Evolutionary conservation across 1,140 invertebrate genomes (phyloP).

Genomic region (Zeugodacus cucurbitae): DNA sequence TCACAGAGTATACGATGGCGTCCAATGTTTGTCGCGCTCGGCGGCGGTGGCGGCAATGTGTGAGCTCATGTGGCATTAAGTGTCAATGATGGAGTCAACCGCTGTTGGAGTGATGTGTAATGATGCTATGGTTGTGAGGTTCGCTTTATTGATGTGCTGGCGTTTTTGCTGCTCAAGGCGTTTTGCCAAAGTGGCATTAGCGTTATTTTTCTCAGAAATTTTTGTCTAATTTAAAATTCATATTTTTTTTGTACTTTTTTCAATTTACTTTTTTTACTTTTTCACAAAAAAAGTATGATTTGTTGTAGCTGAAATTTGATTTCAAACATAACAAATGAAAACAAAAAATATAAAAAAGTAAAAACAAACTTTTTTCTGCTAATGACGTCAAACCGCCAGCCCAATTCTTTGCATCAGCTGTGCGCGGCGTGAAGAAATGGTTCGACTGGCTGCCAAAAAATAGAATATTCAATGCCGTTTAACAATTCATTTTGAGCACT

Average conservation of each 20-base stretch:
- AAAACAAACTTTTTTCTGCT: neutral
- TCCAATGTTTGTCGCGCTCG: neutral
- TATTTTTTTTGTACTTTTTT: neutral
- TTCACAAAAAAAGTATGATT: too few species aligned
- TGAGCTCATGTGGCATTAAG: slow-evolving; percentile 24
- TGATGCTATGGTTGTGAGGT: slow-evolving; percentile 10
- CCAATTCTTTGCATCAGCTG: neutral
- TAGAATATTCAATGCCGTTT: neutral
- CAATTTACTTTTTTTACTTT: too few species aligned
- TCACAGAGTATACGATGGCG: neutral
- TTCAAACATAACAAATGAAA: neutral
- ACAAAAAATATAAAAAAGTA: neutral
- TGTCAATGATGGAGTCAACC: neutral
- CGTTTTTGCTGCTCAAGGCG: neutral
- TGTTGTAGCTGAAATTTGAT: too few species aligned
- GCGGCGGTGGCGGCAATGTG: neutral
- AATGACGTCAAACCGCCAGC: neutral
- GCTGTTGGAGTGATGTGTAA: neutral
- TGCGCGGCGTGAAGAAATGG: neutral
- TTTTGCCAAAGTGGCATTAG: neutral
- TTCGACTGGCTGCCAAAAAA: neutral
- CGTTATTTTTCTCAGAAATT: neutral
- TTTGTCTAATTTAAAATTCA: neutral
- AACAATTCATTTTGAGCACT: neutral
- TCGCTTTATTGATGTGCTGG: neutral